Conservation (phyloP, 2,888 invertebrate species). For the Caenorhabditis macrosperma region DNA sequence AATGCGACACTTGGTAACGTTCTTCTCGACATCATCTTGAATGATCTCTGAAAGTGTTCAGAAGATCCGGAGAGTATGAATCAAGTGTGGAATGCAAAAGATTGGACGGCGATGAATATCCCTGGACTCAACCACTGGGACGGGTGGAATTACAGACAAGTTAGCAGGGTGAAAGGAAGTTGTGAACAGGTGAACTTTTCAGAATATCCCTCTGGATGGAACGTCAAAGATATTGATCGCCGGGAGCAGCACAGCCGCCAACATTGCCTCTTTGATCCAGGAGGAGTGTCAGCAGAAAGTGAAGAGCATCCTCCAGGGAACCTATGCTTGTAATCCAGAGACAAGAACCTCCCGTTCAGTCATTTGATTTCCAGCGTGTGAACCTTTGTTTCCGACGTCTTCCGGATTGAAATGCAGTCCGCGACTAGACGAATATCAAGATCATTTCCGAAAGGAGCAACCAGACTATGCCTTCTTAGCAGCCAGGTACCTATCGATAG, state of each 20-base stretch:
- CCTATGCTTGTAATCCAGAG: not conserved
- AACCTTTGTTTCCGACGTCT: constrained; percentile 26
- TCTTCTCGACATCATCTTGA: not conserved
- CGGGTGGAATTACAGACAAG: constrained; percentile 13
- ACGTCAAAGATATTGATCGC: constrained; percentile 20
- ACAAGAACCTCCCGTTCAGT: not conserved
- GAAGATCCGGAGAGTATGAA: constrained; percentile 3
- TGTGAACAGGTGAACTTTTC: not conserved
- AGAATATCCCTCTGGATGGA: constrained; percentile 19
- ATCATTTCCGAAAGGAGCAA: not conserved
- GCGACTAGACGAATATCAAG: not conserved
- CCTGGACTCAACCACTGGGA: not conserved
- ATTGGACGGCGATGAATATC: not conserved
- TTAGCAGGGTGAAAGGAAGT: no score
- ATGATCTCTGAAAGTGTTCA: not conserved
- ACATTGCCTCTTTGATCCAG: constrained; percentile 4
- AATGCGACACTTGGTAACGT: not conserved
- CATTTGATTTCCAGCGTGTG: constrained; percentile 9
- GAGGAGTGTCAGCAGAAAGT: constrained; percentile 24
- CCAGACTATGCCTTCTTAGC: constrained; percentile 10
- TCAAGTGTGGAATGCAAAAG: not conserved
- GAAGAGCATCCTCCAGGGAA: constrained; percentile 21
- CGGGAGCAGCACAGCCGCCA: constrained; percentile 22
- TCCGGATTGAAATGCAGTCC: constrained; percentile 6
- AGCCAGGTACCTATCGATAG: not conserved